Percentiles rank a stretch among this genome's conserved stretches.
Evolutionary conservation across 1,140 invertebrate genomes (phyloP).

Genomic region (Ctenoplectra terminalis): DNA sequence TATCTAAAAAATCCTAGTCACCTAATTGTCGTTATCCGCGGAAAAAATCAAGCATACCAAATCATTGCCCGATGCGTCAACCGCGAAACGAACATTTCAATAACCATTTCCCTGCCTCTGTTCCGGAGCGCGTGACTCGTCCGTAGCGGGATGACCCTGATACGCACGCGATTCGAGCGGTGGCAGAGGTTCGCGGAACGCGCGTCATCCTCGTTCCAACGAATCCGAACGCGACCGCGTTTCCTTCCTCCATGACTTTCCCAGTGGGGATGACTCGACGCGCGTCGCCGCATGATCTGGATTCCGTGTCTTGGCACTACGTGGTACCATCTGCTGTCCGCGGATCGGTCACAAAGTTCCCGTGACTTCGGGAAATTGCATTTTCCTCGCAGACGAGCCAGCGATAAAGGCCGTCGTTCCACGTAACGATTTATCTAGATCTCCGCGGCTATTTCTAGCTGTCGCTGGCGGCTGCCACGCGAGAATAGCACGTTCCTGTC

Average conservation of each 20-base stretch:
- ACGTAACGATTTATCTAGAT: conserved; percentile 64
- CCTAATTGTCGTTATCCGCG: neutral
- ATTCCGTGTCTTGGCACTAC: conserved; percentile 55
- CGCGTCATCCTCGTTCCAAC: conserved; percentile 54
- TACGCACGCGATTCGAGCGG: conserved; percentile 38
- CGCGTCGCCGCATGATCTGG: conserved; percentile 40
- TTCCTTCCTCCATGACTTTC: conserved; percentile 50
- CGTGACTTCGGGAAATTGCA: conserved; percentile 25
- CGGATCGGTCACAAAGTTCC: conserved; percentile 44
- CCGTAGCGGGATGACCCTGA: conserved; percentile 64
- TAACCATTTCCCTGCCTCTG: neutral
- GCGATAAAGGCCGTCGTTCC: conserved; percentile 35
- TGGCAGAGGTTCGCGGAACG: conserved; percentile 53
- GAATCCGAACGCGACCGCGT: conserved; percentile 25
- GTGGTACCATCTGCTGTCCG: conserved; percentile 43
- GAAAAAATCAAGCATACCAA: neutral
- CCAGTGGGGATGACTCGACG: conserved; percentile 36
- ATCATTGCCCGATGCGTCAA: neutral
- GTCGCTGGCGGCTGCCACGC: neutral
- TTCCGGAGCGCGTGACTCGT: conserved; percentile 42
- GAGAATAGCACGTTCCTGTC: conserved; percentile 20
- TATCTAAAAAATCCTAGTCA: neutral
- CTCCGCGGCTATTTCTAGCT: conserved; percentile 55
- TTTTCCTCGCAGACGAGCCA: conserved; percentile 26
- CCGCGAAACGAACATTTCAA: neutral